These are phyloP conservation scores for Acrobasis suavella DNA, from an alignment of 2,888 invertebrate genomes.

Conservation along the genomic window DNA sequence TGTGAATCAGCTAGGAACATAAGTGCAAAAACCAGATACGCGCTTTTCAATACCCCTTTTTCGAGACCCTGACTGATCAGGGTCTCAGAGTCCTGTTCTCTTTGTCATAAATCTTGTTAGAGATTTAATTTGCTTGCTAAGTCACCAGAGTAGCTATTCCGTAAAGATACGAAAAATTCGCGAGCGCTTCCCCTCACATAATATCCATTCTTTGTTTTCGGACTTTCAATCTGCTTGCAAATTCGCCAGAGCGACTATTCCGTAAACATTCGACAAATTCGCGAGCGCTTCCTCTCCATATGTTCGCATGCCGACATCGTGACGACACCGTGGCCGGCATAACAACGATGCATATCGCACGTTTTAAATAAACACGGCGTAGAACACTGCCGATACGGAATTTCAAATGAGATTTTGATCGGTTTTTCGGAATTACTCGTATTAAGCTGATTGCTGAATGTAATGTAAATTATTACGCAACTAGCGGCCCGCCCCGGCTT, in stretches of 20 bases:
- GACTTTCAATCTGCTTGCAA: constrained; percentile 15
- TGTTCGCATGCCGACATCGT: constrained; percentile 25
- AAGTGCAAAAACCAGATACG: no score
- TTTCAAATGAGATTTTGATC: constrained; percentile 7
- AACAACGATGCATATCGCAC: constrained; percentile 19
- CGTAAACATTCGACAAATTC: constrained; percentile 34
- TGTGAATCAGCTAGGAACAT: no score
- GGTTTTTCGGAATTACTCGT: neutral
- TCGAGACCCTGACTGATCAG: no score
- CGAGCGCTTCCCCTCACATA: no score
- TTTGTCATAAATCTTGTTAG: neutral
- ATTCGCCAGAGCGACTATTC: constrained; percentile 33
- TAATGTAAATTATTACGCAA: neutral
- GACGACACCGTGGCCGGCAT: constrained; percentile 20
- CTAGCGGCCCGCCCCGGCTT: no score
- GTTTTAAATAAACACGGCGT: constrained; percentile 19
- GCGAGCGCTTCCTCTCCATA: constrained; percentile 27
- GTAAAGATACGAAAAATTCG: no score
- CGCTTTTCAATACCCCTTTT: no score
- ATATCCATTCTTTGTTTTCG: neutral
- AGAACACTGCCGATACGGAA: constrained; percentile 4
- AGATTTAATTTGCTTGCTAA: no score
- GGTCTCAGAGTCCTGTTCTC: no score
- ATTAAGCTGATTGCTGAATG: neutral
- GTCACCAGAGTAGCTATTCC: no score